Conservation (phyloP, 2,113 vertebrate genomes). For the Morone saxatilis region DNA sequence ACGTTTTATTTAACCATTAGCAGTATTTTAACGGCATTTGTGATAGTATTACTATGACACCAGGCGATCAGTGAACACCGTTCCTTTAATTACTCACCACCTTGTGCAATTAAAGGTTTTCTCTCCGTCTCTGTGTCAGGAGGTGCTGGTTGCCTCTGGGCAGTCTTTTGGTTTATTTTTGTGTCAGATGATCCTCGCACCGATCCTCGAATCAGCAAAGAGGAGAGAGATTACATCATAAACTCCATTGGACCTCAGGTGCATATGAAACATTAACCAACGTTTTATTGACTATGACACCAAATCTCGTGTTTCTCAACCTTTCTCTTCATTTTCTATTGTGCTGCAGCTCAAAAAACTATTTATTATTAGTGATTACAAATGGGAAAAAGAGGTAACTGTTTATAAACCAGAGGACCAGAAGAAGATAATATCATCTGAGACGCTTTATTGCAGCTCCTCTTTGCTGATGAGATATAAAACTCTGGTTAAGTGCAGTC, state of each 20-base stretch:
- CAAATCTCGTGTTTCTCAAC: neutral
- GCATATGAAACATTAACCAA: neutral
- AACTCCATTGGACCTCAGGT: slow-evolving; percentile 84
- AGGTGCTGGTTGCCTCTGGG: slow-evolving; percentile 82
- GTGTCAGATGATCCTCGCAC: slow-evolving; percentile 85
- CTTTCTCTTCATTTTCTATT: neutral
- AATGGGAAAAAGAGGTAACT: neutral
- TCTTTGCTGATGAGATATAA: no score
- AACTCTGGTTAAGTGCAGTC: neutral
- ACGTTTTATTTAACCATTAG: neutral
- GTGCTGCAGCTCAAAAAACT: neutral
- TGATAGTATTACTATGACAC: neutral
- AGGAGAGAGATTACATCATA: slow-evolving; percentile 86
- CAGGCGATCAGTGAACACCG: neutral
- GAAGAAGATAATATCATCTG: no score
- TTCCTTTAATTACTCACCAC: slow-evolving; percentile 1
- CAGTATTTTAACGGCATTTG: neutral
- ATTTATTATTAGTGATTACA: neutral
- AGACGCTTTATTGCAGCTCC: no score
- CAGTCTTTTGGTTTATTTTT: slow-evolving; percentile 85
- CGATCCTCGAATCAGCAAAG: slow-evolving; percentile 85
- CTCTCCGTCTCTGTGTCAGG: slow-evolving; percentile 79
- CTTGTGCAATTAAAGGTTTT: neutral
- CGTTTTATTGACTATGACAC: neutral
- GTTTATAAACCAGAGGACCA: neutral